Evolutionary conservation across 2,888 invertebrate species (phyloP), one percentile per base, ranked within the genome.

Genomic region (Maniola hyperantus): DNA sequence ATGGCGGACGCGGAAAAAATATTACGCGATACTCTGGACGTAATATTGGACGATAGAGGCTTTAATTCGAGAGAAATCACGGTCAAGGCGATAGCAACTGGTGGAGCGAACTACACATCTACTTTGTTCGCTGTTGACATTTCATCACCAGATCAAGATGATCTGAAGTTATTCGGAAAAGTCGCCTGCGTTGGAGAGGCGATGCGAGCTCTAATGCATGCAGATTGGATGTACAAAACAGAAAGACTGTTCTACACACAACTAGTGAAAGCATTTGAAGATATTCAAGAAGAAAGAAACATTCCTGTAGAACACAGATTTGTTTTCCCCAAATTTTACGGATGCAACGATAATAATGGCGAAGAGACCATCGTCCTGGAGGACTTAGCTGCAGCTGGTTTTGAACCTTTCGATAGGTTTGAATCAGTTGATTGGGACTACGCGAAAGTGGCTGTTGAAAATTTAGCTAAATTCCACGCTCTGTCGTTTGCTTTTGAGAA

Each of bases 401-500:
- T 79, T 62, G 70, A 60, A 0, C 64, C 78, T 0, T 83, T 79
- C 36, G 79, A 87, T 44, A 79, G 88, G 64, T 76, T 84, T 11
- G 75, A 79, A 18, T 72, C 81, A 0, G 74, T 91, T 15, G 80
- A 84, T 59, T 87, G 86, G 84, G 78, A 80, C 1, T 87, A 88
- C 58, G 85, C 85, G 0, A 71, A 76, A 0, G 70, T 79, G 0
- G 80, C 83, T 0, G 73, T 87, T 1, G 76, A 75, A 4, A 78
- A 78, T 26, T 72, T 91, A 33, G 89, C 87, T 0, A 87, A 86
- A 67, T 79, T 88, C 66, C 92, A 92, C 71, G 91, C 91, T 0
- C 67, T 90, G 0, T 88, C 90, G 0, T 78, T 85, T 18, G 85
- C 83, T 0, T 77, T 68, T 36, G 72, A 71, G 6, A 72, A 71